Base-by-base conservation (phyloP, 92 coral and sea anemone genomes). In the Montipora capitata region DNA sequence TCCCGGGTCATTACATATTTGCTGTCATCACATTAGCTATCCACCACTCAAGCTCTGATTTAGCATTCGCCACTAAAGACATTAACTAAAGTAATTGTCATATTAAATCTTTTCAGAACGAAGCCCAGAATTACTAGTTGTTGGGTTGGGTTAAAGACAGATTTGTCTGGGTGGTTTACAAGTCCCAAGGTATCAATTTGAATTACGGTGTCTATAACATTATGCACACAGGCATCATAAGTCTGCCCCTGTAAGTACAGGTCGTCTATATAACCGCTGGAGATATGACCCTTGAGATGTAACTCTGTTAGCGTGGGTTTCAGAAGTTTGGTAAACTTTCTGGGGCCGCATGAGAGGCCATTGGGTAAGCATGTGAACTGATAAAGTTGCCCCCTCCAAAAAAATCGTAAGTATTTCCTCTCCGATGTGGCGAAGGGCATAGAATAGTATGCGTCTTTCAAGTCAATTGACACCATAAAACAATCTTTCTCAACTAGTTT, bases 341-440 rank as follows among this genome's bases (percentile, higher is more conserved):
- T 68, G 10, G 90, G 85, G 35, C 77, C 86, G 70, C 85, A 78
- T 35, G 91, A 87, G 7, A 86, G 38, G 44, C 90, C 85, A 68
- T 86, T 86, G 40, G 84, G 85, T 79, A 86, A 18, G 64, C 90
- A 86, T 8, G 90, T 86, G 7, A 18, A 86, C 65, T 76, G 90
- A 71, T 76, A 77, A 17, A 63, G 40, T 40, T 61, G 59, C 41
- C 66, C 85, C 63, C 61, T 77, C 76, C 90, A 63, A 6, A 54
- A 20, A 69, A 85, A 77, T 12, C 73, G 20, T 3, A 85, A 76
- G 72, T 76, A 85, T 74, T 70, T 70, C 42, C 76, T 27, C 7
- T 70, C 76, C n/a, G 27, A n/a, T 70, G 41, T 38, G n/a, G 76
- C 76, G 17, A 70, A 4, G 41, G 35, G 76, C 38, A 70, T 12